phyloP scores from a whole-genome alignment of 2,888 invertebrate species.

The Dynastes tityus region DNA sequence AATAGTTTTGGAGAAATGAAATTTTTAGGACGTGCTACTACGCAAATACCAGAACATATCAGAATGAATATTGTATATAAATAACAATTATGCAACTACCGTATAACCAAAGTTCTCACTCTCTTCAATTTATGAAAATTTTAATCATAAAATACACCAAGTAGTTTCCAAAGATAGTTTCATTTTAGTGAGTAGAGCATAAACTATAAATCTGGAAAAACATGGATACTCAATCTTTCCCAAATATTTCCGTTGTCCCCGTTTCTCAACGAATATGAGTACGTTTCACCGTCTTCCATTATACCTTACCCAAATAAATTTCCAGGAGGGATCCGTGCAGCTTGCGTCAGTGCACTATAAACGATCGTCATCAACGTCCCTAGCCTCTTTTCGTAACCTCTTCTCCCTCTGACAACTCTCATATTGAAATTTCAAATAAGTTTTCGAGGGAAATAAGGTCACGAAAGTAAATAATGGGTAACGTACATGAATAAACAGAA shows the following conservation, averaged over 20 bases:
- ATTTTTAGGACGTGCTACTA: too few relatives aligned
- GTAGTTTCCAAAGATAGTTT: too few relatives aligned
- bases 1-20: too few relatives aligned
- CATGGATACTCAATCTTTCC: neutral
- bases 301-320: conserved; percentile 37
- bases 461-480: conserved; percentile 43
- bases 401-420: neutral
- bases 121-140: too few relatives aligned
- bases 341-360: conserved; percentile 38
- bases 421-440: conserved; percentile 42
- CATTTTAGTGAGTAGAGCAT: too few relatives aligned
- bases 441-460: conserved; percentile 33
- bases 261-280: conserved; percentile 18
- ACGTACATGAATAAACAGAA: conserved; percentile 36
- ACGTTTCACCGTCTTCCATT: conserved; percentile 18
- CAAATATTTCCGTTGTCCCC: neutral
- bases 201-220: too few relatives aligned
- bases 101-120: too few relatives aligned
- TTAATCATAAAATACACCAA: too few relatives aligned
- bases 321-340: conserved; percentile 23
- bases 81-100: too few relatives aligned
- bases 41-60: too few relatives aligned
- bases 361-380: conserved; percentile 13
- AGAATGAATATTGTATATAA: too few relatives aligned
- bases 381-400: neutral